Evolutionary conservation across 2,113 vertebrate genomes (phyloP).

Genomic region (Chloroceryle aenea): DNA sequence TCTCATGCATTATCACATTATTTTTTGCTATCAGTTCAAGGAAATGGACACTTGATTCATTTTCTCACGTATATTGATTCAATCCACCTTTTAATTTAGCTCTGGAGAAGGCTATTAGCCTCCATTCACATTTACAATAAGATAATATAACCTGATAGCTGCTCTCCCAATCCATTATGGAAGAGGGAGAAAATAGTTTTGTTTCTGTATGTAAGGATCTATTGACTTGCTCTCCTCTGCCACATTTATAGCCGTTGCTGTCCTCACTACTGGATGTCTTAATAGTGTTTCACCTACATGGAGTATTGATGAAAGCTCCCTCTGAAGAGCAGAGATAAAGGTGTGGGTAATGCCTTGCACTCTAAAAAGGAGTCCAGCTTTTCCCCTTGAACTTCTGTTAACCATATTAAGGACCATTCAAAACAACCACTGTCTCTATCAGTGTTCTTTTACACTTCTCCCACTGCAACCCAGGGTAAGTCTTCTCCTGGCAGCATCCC

Average conservation of each 20-base stretch:
- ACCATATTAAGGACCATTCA: neutral
- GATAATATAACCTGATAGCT: conserved; percentile 48
- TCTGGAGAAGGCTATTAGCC: conserved; percentile 31
- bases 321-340: neutral
- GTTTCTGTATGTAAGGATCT: conserved; percentile 17
- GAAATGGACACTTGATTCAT: conserved; percentile 62
- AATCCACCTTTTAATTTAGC: conserved; percentile 50
- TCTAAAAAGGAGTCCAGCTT: neutral
- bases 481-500: neutral
- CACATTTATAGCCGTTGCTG: neutral
- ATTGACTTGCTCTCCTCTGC: conserved; percentile 5
- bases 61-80: conserved; percentile 43
- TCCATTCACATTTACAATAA: conserved; percentile 21
- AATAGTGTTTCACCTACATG: neutral
- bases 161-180: conserved; percentile 33
- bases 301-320: neutral
- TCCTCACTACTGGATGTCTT: neutral
- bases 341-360: neutral
- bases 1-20: neutral
- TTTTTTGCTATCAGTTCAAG: conserved; percentile 25
- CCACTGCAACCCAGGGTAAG: neutral
- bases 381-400: neutral
- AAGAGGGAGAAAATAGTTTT: neutral
- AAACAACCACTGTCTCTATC: neutral
- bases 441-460: accelerated